Base-by-base conservation (phyloP, 2,113 vertebrate genomes). In the Neodon shergylaensis region DNA sequence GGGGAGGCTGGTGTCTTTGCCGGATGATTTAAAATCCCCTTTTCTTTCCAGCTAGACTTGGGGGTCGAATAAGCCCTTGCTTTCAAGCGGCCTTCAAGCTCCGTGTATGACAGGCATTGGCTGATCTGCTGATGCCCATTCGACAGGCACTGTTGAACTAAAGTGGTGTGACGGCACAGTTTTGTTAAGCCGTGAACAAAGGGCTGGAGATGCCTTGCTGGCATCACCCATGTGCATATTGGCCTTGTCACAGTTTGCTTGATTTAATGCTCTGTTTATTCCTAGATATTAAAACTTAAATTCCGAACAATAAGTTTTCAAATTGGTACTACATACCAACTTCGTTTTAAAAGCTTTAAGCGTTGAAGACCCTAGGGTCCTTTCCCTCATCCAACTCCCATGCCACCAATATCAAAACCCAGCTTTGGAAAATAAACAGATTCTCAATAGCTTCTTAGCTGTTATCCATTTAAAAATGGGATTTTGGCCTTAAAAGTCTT, bases 171-270 rank as follows among this genome's bases (percentile, higher is more conserved):
- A 99, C 99, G 99, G 99, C 99, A 99, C 99, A 99, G 99, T 99
- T 99, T 99, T 99, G 99, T 99, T 99, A 99, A 99, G 99, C 99
- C 99, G 99, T 98, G 99, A 99, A 99, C 99, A 99, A 99, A 99
- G 99, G 99, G 98, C 97, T 98, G 98, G 98, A 98, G 99, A 99
- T 98, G 99, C 98, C 98, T 99, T 98, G 95, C 98, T 98, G 98
- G 99, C 99, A 99, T 99, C 99, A 98, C 98, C 99, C 98, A 97
- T 98, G 98, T 98, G 98, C 99, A 98, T 98, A 99, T 99, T 99
- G 99, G 99, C 99, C 99, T 98, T 99, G 99, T 99, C 99, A 99
- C 99, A 99, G 98, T 99, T 98, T 99, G 99, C 99, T 99, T 99
- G 99, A 99, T 99, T 99, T 99, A 99, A 99, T 99, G 99, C 99